These are phyloP conservation scores for Leptinotarsa texana DNA, from an alignment of 1,140 invertebrate genomes.

Conservation along the genomic window DNA sequence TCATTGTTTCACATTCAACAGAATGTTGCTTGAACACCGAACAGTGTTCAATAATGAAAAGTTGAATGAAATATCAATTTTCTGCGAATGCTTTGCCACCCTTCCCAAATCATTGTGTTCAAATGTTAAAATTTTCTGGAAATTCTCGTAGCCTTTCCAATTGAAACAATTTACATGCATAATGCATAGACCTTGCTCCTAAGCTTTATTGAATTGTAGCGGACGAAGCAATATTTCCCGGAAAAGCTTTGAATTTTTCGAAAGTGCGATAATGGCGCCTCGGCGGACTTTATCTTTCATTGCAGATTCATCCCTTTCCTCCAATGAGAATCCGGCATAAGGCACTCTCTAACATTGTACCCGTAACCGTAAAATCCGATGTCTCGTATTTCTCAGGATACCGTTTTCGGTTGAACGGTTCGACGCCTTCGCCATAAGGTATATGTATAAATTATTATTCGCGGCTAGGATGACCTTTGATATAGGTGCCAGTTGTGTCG, in stretches of 20 bases:
- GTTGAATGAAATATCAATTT: too few relatives aligned
- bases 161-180: constrained; percentile 3
- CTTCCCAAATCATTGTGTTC: neutral
- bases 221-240: neutral
- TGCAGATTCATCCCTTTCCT: neutral
- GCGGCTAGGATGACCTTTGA: too few relatives aligned
- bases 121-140: neutral
- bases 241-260: constrained; percentile 1
- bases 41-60: too few relatives aligned
- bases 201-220: constrained; percentile 6
- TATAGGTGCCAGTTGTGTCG: too few relatives aligned
- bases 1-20: too few relatives aligned
- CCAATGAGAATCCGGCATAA: neutral
- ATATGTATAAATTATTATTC: too few relatives aligned
- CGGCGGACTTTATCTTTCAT: neutral
- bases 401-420: neutral
- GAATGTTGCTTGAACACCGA: too few relatives aligned
- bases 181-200: constrained; percentile 1
- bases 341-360: neutral
- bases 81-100: too few relatives aligned
- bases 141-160: neutral
- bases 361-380: neutral
- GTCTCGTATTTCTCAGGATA: neutral
- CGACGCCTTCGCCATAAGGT: too few relatives aligned
- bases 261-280: constrained; percentile 1